Conservation (phyloP, 2,113 vertebrate genomes). For the Gorilla gorilla region DNA sequence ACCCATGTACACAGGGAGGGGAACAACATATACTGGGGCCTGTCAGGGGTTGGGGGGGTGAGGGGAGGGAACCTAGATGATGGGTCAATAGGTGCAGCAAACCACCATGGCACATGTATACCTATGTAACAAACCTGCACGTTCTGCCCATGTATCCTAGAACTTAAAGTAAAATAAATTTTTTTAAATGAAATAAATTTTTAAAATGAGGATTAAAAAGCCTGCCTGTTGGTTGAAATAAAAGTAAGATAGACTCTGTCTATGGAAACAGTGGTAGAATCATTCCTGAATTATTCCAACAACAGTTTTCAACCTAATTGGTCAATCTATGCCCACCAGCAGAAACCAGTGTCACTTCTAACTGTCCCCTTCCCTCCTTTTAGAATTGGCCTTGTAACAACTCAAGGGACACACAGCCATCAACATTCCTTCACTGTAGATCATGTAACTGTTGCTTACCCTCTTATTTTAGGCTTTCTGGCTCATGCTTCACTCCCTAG, state of each 20-base stretch:
- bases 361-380: neutral
- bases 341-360: neutral
- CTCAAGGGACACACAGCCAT: neutral
- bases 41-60: no score
- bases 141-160: no score
- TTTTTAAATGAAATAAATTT: no score
- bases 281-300: neutral
- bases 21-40: no score
- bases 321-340: neutral
- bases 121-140: no score
- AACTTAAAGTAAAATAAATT: no score
- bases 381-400: neutral
- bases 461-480: neutral
- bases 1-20: no score
- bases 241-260: neutral
- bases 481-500: neutral
- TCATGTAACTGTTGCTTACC: neutral
- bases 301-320: neutral
- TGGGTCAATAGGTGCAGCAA: no score
- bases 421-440: neutral
- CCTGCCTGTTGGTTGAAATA: neutral
- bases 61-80: no score
- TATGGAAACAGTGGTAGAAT: neutral
- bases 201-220: neutral
- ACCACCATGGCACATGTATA: no score